These are phyloP conservation scores for Eubucco bourcierii DNA, from an alignment of 2,113 vertebrate species.

Conservation along the genomic window DNA sequence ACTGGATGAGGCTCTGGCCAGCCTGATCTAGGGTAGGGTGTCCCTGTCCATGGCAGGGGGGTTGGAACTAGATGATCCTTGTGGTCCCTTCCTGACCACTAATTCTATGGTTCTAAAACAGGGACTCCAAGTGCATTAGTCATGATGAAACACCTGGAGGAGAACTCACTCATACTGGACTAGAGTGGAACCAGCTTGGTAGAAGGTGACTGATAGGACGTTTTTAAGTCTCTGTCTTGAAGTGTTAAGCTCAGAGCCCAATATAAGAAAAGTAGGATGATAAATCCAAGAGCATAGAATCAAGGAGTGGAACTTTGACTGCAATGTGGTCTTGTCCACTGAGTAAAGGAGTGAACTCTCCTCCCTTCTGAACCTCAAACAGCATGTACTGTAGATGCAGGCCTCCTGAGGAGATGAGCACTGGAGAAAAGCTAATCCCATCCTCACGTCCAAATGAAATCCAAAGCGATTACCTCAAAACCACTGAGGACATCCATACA, in stretches of 20 bases:
- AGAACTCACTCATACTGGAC: not conserved
- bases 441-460: not conserved
- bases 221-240: not conserved
- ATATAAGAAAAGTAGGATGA: not conserved
- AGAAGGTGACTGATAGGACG: not conserved
- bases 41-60: too few species aligned
- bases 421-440: not conserved
- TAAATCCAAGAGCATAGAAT: not conserved
- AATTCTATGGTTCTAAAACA: not conserved
- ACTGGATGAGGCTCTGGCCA: too few species aligned
- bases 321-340: not conserved
- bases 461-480: not conserved
- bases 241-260: not conserved
- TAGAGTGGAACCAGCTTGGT: not conserved
- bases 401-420: not conserved
- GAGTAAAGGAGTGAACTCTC: not conserved
- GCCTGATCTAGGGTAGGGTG: too few species aligned
- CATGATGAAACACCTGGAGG: not conserved
- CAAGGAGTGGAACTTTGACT: not conserved
- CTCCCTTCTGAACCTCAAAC: not conserved
- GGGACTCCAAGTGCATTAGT: not conserved
- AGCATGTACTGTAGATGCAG: not conserved
- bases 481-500: not conserved
- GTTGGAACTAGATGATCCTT: too few species aligned
- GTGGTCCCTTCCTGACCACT: too few species aligned